Conservation (phyloP, 1,140 invertebrate genomes). For the Plodia interpunctella region DNA sequence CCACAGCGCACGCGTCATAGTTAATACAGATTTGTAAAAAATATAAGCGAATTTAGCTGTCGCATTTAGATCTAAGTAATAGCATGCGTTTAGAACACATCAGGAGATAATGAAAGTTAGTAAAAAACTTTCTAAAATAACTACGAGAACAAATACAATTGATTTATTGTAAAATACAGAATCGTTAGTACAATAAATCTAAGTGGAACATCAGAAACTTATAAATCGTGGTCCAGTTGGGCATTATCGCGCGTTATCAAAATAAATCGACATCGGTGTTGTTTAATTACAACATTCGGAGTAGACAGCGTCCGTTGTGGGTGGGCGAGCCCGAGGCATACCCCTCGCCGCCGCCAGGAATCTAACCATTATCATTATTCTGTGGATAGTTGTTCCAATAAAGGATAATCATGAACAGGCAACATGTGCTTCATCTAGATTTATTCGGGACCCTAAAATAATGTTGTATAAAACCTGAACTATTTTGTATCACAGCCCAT, state of each 20-base stretch:
- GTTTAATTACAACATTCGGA: slow-evolving; percentile 41
- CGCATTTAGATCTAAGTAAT: no score
- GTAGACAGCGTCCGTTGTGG: slow-evolving; percentile 28
- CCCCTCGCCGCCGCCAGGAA: slow-evolving; percentile 20
- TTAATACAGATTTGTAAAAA: not conserved
- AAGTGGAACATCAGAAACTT: slow-evolving; percentile 22
- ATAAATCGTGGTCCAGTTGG: slow-evolving; percentile 23
- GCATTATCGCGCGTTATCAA: slow-evolving; percentile 30
- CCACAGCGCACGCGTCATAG: not conserved
- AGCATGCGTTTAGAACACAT: no score
- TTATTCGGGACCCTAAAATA: slow-evolving; percentile 7
- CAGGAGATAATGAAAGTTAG: not conserved
- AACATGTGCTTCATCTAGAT: slow-evolving; percentile 11
- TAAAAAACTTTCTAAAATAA: slow-evolving; percentile 4
- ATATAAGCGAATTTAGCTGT: no score
- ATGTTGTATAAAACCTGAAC: not conserved
- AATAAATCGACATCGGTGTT: slow-evolving; percentile 36
- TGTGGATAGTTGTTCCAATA: slow-evolving; percentile 25
- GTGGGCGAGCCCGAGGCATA: slow-evolving; percentile 29
- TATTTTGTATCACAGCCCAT: not conserved
- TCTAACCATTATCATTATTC: slow-evolving; percentile 39
- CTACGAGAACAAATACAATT: slow-evolving; percentile 5
- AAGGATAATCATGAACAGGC: slow-evolving; percentile 29
- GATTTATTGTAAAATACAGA: not conserved
- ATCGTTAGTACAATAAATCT: slow-evolving; percentile 21